Conservation (phyloP, 2,113 vertebrate species). For the Bubo bubo region DNA sequence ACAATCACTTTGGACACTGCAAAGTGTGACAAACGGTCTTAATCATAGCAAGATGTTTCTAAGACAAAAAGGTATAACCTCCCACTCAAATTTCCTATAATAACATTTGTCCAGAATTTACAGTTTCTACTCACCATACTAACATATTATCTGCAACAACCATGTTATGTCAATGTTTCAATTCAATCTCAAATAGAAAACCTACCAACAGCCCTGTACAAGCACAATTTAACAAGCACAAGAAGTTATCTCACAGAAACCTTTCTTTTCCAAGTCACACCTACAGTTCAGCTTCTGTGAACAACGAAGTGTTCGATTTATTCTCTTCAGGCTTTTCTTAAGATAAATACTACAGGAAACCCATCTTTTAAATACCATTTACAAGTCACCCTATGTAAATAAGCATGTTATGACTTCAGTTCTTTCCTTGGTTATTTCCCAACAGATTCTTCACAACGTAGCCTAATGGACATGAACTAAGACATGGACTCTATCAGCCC, state of each 20-base stretch:
- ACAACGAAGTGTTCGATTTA: not conserved
- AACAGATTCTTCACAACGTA: not conserved
- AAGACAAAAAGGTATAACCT: not conserved
- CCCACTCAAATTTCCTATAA: not conserved
- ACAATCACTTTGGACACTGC: not conserved
- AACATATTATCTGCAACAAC: not conserved
- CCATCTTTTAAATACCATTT: not conserved
- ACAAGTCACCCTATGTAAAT: not conserved
- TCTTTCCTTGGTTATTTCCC: not conserved
- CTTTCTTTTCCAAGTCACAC: not conserved
- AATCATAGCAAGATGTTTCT: not conserved
- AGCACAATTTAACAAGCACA: not conserved
- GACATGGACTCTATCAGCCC: not conserved
- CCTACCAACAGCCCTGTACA: not conserved
- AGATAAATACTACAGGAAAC: not conserved
- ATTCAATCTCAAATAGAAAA: not conserved
- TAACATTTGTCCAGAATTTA: not conserved
- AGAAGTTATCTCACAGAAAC: not conserved
- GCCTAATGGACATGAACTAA: not conserved
- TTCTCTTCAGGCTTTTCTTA: not conserved
- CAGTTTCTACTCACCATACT: not conserved
- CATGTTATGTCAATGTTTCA: not conserved
- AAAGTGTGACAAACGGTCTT: not conserved
- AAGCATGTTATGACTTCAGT: fast-evolving
- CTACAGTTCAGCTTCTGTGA: not conserved